A percentile compares a stretch with the other conserved stretches of the same genome.
Conservation (phyloP, 2,797 vertebrate species). For the Pangasius sanitwongsei region DNA sequence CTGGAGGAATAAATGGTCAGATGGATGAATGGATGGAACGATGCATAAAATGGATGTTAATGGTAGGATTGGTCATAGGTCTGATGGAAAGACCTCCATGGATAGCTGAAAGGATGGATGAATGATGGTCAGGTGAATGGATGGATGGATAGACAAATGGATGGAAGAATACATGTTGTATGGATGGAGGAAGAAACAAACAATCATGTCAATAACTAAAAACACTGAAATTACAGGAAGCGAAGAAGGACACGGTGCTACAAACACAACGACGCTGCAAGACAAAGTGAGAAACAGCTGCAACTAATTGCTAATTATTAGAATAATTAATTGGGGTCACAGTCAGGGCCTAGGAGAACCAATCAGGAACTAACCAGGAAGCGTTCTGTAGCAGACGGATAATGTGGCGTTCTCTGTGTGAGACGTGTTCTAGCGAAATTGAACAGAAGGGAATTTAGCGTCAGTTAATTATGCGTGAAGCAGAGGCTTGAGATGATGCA, state of each 20-base stretch:
- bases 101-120: neutral
- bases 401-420: conserved; percentile 6
- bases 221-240: neutral
- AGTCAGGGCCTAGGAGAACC: neutral
- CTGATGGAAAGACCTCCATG: neutral
- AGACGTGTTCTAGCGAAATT: neutral
- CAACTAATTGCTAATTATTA: neutral
- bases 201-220: neutral
- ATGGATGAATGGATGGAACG: neutral
- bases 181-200: neutral
- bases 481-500: neutral
- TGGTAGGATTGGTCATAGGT: neutral
- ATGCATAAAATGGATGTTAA: neutral
- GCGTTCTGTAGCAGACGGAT: neutral
- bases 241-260: neutral
- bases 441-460: conserved; percentile 14
- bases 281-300: neutral
- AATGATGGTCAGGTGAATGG: too few relatives aligned
- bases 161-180: neutral
- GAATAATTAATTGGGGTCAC: conserved; percentile 12
- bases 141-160: neutral
- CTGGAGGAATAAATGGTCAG: too few relatives aligned
- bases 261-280: neutral
- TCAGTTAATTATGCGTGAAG: neutral
- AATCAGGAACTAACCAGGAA: neutral